These are phyloP conservation scores for Eulemur albifrons DNA, from an alignment of 2,797 vertebrate genomes.

Conservation along the genomic window DNA sequence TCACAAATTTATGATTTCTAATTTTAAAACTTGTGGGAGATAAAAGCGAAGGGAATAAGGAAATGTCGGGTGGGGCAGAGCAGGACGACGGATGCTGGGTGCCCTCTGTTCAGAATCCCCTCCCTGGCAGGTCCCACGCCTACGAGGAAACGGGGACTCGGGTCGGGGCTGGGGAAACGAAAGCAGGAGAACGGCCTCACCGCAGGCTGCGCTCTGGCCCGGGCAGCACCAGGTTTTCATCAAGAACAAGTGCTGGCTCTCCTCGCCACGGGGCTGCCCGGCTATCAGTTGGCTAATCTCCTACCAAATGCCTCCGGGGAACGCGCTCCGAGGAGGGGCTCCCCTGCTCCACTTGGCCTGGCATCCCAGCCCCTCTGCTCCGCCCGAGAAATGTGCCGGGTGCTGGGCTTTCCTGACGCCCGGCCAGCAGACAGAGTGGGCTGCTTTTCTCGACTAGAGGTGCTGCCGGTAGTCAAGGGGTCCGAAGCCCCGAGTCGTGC, in stretches of 20 bases:
- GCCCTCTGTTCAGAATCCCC: no score
- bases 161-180: fast-evolving
- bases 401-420: not conserved
- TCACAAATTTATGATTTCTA: not conserved
- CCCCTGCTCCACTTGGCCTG: not conserved
- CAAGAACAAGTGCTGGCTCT: not conserved
- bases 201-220: not conserved
- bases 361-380: not conserved
- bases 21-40: not conserved
- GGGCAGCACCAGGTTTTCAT: not conserved
- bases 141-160: not conserved
- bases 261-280: not conserved
- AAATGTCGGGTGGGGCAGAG: not conserved
- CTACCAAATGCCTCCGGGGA: not conserved
- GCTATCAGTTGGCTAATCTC: not conserved
- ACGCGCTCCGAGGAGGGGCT: not conserved
- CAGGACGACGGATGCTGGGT: not conserved
- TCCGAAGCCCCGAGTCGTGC: fast-evolving
- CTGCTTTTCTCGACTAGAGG: not conserved
- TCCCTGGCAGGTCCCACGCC: not conserved
- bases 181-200: not conserved
- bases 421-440: not conserved
- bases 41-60: not conserved
- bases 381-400: fast-evolving
- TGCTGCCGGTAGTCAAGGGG: fast-evolving